Base-by-base conservation (phyloP, 92 coral and sea anemone species). In the Epizoanthus scotinus region DNA sequence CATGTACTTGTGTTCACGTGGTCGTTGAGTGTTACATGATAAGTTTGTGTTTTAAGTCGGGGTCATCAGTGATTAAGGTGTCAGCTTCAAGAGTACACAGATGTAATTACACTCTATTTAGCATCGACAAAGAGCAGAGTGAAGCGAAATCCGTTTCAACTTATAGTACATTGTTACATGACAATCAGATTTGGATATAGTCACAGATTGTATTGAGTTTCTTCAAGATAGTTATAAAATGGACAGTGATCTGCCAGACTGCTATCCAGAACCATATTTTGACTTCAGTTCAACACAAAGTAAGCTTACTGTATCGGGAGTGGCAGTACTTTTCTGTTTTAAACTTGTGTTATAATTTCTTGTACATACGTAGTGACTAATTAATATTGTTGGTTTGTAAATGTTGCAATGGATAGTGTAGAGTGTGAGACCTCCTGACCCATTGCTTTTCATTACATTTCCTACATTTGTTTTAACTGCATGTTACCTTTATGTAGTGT, bases 71-170 rank as follows among this genome's bases (percentile, higher is more conserved):
- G 12, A 59, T 44, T 44, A 44, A n/a, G 61, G 44, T 64, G 81
- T 75, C 81, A 59, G 81, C 54, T 59, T 67, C 36, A n/a, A n/a
- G n/a, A 74, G 53, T 36, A 57, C 55, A 59, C 67, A 58, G n/a
- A 58, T 36, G 29, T 24, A 22, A 58, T 75, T 75, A 29, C 40
- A 63, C 61, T 34, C 42, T 59, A 38, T 59, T 62, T 62, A 19
- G 9, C 28, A 12, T 20, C 58, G 40, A 34, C 38, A 58, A 75
- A 63, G 55, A 58, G 12, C 68, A 59, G 20, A 21, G 53, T 56
- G 3, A 15, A 60, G 31, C 15, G n/a, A 34, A 28, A 0, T 12
- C 20, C 10, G 20, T 26, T 21, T 17, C 54, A 54, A 29, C 40
- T 20, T 56, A n/a, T 14, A 31, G 29, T 31, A 2, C 52, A 44